These are phyloP conservation scores for Prietella phreatophila DNA, from an alignment of 2,113 vertebrate species.

Conservation along the genomic window DNA sequence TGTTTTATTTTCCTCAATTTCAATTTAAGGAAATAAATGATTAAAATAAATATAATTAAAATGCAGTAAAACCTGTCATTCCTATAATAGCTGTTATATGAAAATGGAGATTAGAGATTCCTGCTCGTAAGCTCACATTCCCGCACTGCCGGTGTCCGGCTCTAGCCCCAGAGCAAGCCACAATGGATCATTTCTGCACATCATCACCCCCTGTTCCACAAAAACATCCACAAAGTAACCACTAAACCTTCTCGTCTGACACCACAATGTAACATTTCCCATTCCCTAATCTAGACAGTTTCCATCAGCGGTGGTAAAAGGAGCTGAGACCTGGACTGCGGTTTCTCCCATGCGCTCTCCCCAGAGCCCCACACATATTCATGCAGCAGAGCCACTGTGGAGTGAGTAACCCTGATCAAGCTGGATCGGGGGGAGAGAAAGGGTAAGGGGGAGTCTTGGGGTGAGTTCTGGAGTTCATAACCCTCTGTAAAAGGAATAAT, in stretches of 20 bases:
- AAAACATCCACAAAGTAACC: constrained; percentile 32
- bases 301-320: constrained; percentile 35
- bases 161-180: constrained; percentile 16
- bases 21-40: not conserved
- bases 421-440: constrained; percentile 1
- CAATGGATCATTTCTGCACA: constrained; percentile 34
- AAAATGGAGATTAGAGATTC: not conserved
- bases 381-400: constrained; percentile 13
- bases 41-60: not conserved
- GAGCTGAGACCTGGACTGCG: not conserved
- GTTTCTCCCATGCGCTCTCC: constrained; percentile 38
- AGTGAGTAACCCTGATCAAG: constrained; percentile 31
- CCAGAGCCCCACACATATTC: constrained; percentile 30
- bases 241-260: constrained; percentile 27
- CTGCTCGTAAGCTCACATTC: constrained; percentile 38
- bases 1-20: not conserved
- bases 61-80: not conserved
- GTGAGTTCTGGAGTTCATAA: constrained; percentile 76
- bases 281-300: constrained; percentile 37
- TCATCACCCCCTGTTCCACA: constrained; percentile 18
- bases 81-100: constrained; percentile 2
- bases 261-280: constrained; percentile 37
- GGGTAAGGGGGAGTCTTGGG: constrained; percentile 24
- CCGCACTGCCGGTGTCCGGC: constrained; percentile 28
- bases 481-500: constrained; percentile 86